Evolutionary conservation across 2,797 vertebrate genomes (phyloP), one percentile per base, ranked within the genome.

Genomic region (Cossypha heuglini): DNA sequence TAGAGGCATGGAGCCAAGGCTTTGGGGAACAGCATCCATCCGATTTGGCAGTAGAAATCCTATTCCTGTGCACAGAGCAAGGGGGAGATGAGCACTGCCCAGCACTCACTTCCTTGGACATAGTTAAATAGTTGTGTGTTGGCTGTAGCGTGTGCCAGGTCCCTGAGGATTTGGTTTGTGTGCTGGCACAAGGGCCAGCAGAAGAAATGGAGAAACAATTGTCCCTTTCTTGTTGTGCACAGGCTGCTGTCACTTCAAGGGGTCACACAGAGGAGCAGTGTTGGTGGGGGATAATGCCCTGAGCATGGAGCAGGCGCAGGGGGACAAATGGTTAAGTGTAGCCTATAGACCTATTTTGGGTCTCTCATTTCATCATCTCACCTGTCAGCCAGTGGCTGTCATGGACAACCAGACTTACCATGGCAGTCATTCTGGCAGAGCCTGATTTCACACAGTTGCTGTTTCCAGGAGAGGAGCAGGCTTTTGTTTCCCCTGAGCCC

Each of bases 261-360:
- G 58, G 10, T 38, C 26, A 9, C 42, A 42, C 66, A 42, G 61
- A 37, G 43, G 15, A 11, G 64, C 57, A 19, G 46, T 13, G 38
- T 33, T 26, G 7, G 4, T 4, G 55, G 43, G 7, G 38, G 29
- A 3, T 20, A 19, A 22, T 0, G 3, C 42, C 45, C 11, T 0
- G 0, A 59, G 64, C 21, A 3, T 0, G 0, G 13, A 17, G 73
- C 78, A 29, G 57, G 33, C 52, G 45, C 11, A 37, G 1, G 1
- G 31, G 16, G 35, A 45, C 51, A 81, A 29, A 26, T 7, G 29
- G 37, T 26, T 6, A 26, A 19, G 24, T 1, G 1, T 11, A 51
- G 51, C 72, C 59, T 18, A 3, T 2, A 2, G 42, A 25, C 31
- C 35, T n/a, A 2, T 63, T 79, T 24, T 49, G n/a, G 26, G 31